Conservation (phyloP, 1,140 invertebrate species). For the Aphidius gifuensis region DNA sequence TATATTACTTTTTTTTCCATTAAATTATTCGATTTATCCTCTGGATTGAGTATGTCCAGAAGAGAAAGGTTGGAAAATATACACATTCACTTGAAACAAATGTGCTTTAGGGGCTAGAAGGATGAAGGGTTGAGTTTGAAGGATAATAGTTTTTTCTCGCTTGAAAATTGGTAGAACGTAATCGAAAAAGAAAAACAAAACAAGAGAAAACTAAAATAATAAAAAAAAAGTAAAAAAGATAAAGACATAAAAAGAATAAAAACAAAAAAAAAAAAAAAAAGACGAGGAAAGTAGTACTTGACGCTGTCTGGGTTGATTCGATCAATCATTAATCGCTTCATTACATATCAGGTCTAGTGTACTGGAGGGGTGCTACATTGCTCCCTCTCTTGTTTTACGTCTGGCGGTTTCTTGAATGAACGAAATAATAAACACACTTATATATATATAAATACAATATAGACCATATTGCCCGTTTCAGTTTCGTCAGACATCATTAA, state of each 20-base stretch:
- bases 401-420: slow-evolving; percentile 20
- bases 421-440: slow-evolving; percentile 6
- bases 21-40: no score
- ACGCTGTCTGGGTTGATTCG: slow-evolving; percentile 27
- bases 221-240: no score
- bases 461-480: neutral
- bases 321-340: slow-evolving; percentile 31
- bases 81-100: no score
- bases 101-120: no score
- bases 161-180: no score
- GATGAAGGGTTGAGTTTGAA: no score
- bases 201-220: no score
- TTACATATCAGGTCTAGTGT: slow-evolving; percentile 20
- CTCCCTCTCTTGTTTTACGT: neutral
- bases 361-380: slow-evolving; percentile 1
- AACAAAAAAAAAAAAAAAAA: neutral
- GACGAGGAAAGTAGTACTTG: slow-evolving; percentile 23
- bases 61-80: no score
- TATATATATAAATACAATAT: neutral
- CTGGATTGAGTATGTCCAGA: no score
- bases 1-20: no score
- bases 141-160: no score
- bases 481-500: slow-evolving; percentile 22
- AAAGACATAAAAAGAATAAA: neutral
- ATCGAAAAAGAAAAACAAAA: no score